Evolutionary conservation across 1,140 invertebrate genomes (phyloP).

Genomic region (Solenopsis invicta): DNA sequence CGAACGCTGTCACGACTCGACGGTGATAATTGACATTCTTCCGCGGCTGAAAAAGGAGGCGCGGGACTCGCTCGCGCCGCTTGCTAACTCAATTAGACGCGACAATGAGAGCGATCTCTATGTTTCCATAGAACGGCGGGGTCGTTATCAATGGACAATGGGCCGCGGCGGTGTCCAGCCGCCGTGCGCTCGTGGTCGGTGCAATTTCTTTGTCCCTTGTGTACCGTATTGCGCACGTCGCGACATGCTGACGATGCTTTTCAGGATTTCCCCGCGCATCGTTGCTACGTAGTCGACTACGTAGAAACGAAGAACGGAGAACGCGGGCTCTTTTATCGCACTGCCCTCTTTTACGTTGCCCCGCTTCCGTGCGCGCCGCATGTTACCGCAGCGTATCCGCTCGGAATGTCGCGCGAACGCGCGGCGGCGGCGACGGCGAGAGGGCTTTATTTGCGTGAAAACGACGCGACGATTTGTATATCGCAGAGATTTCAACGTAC

Average conservation of each 20-base stretch:
- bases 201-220: constrained; percentile 66
- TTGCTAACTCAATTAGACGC: constrained; percentile 71
- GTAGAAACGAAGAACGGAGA: constrained; percentile 38
- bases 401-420: constrained; percentile 30
- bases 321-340: constrained; percentile 40
- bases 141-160: constrained; percentile 70
- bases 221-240: constrained; percentile 5
- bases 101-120: constrained; percentile 60
- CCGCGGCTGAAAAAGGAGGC: constrained; percentile 12
- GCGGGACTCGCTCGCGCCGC: constrained; percentile 34
- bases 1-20: constrained; percentile 24
- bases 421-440: background rate
- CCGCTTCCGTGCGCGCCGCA: background rate
- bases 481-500: background rate
- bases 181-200: background rate
- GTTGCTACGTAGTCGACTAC: background rate
- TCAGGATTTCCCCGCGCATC: constrained; percentile 45
- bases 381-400: constrained; percentile 64
- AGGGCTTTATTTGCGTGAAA: constrained; percentile 3
- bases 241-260: constrained; percentile 45
- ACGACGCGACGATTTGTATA: constrained; percentile 17
- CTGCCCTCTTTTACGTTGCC: constrained; percentile 19
- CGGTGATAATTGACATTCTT: constrained; percentile 63
- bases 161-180: background rate
- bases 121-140: constrained; percentile 44